Conservation (phyloP, 1,140 invertebrate genomes). For the Pectinophora gossypiella region DNA sequence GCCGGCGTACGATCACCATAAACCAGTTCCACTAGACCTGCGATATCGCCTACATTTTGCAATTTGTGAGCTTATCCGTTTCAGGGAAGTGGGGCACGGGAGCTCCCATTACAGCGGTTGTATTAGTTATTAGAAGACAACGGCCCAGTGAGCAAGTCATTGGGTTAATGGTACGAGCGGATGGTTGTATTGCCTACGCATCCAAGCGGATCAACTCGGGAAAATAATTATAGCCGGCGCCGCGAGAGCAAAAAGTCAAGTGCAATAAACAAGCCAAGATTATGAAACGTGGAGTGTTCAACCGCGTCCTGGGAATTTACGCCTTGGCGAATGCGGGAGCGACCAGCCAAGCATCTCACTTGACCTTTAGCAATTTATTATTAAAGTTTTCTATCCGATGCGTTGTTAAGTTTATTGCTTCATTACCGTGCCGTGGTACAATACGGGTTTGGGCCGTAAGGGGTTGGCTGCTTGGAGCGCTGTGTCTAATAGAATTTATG, state of each 20-base stretch:
- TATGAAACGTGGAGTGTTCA: background rate
- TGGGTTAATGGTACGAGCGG: slow-evolving; percentile 60
- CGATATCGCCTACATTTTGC: background rate
- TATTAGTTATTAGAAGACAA: slow-evolving; percentile 33
- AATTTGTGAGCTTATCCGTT: background rate
- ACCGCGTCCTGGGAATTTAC: background rate
- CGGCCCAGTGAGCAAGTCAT: slow-evolving; percentile 57
- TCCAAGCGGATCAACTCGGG: slow-evolving; percentile 25
- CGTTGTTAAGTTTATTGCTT: too few species aligned
- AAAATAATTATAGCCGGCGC: slow-evolving; percentile 1
- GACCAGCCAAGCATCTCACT: background rate
- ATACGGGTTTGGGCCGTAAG: too few species aligned
- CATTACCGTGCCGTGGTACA: background rate
- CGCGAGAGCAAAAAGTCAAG: background rate
- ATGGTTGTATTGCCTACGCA: slow-evolving; percentile 39
- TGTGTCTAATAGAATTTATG: too few species aligned
- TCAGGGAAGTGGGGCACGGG: slow-evolving; percentile 9
- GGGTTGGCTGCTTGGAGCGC: too few species aligned
- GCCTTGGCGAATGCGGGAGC: background rate
- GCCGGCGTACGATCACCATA: background rate
- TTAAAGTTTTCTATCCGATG: too few species aligned
- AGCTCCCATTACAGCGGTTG: slow-evolving; percentile 40
- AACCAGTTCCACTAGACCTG: background rate
- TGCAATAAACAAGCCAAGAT: background rate
- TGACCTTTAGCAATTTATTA: background rate